These are phyloP conservation scores for Euwallacea similis DNA, from an alignment of 1,140 invertebrate species.

Conservation along the genomic window DNA sequence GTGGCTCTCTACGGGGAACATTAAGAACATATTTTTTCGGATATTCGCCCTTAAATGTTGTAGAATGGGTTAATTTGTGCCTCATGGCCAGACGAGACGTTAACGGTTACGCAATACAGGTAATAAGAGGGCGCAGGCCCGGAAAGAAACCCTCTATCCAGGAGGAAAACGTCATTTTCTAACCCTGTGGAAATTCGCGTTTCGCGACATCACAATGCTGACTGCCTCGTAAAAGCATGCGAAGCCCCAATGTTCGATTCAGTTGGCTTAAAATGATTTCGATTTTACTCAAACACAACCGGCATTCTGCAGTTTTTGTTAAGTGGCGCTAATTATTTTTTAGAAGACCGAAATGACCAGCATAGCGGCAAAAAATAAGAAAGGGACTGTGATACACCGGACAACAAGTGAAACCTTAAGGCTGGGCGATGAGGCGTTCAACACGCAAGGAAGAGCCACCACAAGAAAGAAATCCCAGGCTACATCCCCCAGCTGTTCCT, in stretches of 20 bases:
- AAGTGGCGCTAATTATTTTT: constrained; percentile 31
- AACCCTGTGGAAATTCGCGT: constrained; percentile 28
- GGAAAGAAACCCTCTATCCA: constrained; percentile 19
- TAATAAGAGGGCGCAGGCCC: constrained; percentile 22
- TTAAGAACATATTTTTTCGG: no score
- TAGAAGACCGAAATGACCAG: constrained; percentile 19
- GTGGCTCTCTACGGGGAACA: no score
- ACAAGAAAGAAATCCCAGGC: constrained; percentile 57
- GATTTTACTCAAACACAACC: constrained; percentile 16
- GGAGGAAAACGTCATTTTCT: constrained; percentile 32
- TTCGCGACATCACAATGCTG: constrained; percentile 26
- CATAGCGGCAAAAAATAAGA: constrained; percentile 39
- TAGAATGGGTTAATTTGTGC: not conserved
- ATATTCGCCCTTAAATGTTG: no score
- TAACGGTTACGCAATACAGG: constrained; percentile 31
- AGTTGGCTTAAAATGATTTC: constrained; percentile 35
- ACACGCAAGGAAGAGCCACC: constrained; percentile 26
- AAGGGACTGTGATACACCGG: constrained; percentile 66
- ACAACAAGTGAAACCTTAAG: constrained; percentile 78
- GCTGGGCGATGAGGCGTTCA: constrained; percentile 60
- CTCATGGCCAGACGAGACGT: not conserved
- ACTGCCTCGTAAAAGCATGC: constrained; percentile 13
- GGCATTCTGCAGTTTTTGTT: constrained; percentile 21
- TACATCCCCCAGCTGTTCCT: constrained; percentile 75
- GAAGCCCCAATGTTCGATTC: constrained; percentile 31